Conservation (phyloP, 2,113 vertebrate species). For the Amia ocellicauda region DNA sequence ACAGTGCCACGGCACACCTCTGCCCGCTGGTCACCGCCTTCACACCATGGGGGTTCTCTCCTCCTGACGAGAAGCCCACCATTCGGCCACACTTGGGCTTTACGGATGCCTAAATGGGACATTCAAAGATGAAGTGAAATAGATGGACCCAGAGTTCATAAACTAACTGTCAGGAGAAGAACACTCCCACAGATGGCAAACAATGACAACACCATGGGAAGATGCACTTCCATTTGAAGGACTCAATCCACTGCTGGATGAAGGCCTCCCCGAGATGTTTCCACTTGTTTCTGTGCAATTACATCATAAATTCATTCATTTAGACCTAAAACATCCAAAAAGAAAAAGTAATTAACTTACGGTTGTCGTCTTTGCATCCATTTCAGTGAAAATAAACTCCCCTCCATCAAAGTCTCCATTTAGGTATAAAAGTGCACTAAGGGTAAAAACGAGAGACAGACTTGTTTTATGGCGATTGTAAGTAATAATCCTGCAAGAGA, state of each 20-base stretch:
- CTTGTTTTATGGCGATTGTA: too few species aligned
- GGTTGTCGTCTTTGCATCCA: conserved; percentile 94
- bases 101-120: conserved; percentile 75
- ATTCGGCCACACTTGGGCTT: conserved; percentile 89
- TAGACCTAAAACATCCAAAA: neutral
- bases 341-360: conserved; percentile 58
- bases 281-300: too few species aligned
- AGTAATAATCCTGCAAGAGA: too few species aligned
- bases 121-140: neutral
- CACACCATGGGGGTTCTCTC: conserved; percentile 94
- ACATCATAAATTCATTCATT: neutral
- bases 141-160: too few species aligned
- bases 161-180: too few species aligned
- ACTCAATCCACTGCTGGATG: too few species aligned
- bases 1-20: conserved; percentile 87
- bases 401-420: conserved; percentile 95
- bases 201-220: too few species aligned
- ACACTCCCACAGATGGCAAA: too few species aligned
- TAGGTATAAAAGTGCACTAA: conserved; percentile 89
- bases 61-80: conserved; percentile 93
- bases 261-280: too few species aligned
- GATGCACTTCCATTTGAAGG: too few species aligned
- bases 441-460: conserved; percentile 12
- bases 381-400: conserved; percentile 95
- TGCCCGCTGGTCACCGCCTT: conserved; percentile 90